These are phyloP conservation scores for Venustaconcha ellipsiformis DNA, from an alignment of 1,140 invertebrate species.

Conservation along the genomic window DNA sequence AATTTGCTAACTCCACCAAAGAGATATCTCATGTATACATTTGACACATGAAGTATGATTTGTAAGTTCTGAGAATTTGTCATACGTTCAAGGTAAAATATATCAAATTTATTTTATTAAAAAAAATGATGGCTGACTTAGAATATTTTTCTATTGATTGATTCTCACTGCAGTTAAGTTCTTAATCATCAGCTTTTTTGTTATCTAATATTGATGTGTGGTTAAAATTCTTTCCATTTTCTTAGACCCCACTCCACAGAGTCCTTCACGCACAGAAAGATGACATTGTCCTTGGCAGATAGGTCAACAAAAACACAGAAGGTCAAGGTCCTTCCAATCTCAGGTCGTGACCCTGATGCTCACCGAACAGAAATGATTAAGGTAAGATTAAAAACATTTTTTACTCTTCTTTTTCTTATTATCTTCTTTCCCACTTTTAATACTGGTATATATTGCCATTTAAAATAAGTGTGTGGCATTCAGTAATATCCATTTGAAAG, in stretches of 20 bases:
- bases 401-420: background rate
- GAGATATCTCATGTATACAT: too few species aligned
- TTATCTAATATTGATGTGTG: too few species aligned
- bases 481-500: background rate
- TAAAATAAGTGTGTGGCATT: background rate
- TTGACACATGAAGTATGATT: too few species aligned
- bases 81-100: too few species aligned
- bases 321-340: slow-evolving; percentile 95
- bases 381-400: slow-evolving; percentile 69
- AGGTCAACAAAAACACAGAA: slow-evolving; percentile 96
- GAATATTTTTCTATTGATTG: too few species aligned
- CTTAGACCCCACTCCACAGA: slow-evolving; percentile 92
- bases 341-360: slow-evolving; percentile 93
- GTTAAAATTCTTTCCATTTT: slow-evolving; percentile 7
- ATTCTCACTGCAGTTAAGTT: too few species aligned
- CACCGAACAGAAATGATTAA: slow-evolving; percentile 91
- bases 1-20: too few species aligned
- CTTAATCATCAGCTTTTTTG: too few species aligned
- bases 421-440: background rate
- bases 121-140: too few species aligned
- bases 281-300: slow-evolving; percentile 97
- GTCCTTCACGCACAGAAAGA: slow-evolving; percentile 98
- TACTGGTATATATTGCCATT: background rate
- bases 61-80: too few species aligned
- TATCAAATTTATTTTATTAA: too few species aligned